phyloP scores from a whole-genome alignment of 2,113 vertebrate species.

The Thomomys bottae region DNA sequence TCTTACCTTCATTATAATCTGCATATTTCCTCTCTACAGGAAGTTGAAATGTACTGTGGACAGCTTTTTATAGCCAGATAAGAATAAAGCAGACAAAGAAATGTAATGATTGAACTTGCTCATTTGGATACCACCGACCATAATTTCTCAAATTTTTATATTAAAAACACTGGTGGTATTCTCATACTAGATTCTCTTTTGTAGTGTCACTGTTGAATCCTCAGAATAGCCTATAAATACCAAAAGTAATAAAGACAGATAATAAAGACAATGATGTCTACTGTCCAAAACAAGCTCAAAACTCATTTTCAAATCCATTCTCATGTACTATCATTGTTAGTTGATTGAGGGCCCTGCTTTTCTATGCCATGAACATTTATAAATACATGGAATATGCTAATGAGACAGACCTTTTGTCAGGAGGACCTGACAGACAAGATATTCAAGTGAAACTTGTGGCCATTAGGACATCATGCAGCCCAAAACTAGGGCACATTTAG shows the following conservation, averaged over 20 bases:
- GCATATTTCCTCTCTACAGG: conserved; percentile 62
- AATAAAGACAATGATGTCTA: background rate
- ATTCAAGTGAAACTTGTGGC: background rate
- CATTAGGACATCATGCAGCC: background rate
- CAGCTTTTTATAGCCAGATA: conserved; percentile 65
- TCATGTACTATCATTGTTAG: background rate
- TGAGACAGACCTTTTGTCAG: background rate
- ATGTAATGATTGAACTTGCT: conserved; percentile 10
- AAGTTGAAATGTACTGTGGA: conserved; percentile 51
- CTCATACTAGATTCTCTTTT: background rate
- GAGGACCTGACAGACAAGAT: background rate
- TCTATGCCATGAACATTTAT: background rate
- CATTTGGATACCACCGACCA: background rate
- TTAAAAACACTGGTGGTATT: background rate
- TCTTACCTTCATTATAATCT: conserved; percentile 69
- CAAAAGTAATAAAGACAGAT: background rate
- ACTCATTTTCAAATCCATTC: background rate
- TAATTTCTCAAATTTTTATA: conserved; percentile 6
- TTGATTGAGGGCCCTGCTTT: background rate
- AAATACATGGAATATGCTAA: background rate
- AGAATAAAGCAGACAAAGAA: conserved; percentile 65
- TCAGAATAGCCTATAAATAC: background rate
- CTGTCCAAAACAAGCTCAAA: background rate
- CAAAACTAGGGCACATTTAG: background rate
- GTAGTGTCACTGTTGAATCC: background rate